Base-by-base conservation (phyloP, 2,888 invertebrate genomes). In the Hartigia nigra region DNA sequence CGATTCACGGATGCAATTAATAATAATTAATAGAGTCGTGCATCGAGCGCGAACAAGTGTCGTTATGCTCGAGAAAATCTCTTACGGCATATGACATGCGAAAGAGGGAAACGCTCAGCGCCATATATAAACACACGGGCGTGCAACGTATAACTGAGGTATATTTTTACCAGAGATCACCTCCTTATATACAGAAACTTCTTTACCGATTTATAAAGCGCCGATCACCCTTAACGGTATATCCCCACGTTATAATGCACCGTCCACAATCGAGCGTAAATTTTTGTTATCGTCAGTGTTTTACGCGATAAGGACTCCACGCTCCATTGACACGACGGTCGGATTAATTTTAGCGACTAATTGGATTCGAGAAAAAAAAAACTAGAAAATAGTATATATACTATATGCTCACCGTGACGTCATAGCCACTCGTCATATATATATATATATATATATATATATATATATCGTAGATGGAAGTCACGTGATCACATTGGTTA, bases 1-100 rank as follows among this genome's bases (percentile, higher is more conserved):
- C 86, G 89, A 89, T 89, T 88, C 88, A 89, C 88, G 86, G 86
- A 84, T 80, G 79, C 86, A 89, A 90, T 89, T 88, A 88, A 87
- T 87, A 85, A 87, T 89, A 89, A 89, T 90, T 89, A 87, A 89
- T 89, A 87, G 86, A 83, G 84, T 75, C 80, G 78, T 78, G 76
- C 74, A 76, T 80, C 82, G 80, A 83, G 84, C 84, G 82, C 83
- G 84, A 84, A 83, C 85, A 82, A 83, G 79, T 81, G 82, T 82
- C 82, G 86, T 84, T 87, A 82, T 76, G 84, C 78, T 84, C 81
- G 81, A 81, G 80, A 79, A 82, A 81, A 79, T 81, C 75, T 76
- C 55, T 55, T 55, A 55, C 23, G 55, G 55, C 55, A 55, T 31
- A 34, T 31, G 31, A 31, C 32, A 72, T 32, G 72, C 31, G 5